Evolutionary conservation across 2,797 vertebrate genomes (phyloP), one percentile per base, ranked within the genome.

Genomic region (Argya squamiceps): DNA sequence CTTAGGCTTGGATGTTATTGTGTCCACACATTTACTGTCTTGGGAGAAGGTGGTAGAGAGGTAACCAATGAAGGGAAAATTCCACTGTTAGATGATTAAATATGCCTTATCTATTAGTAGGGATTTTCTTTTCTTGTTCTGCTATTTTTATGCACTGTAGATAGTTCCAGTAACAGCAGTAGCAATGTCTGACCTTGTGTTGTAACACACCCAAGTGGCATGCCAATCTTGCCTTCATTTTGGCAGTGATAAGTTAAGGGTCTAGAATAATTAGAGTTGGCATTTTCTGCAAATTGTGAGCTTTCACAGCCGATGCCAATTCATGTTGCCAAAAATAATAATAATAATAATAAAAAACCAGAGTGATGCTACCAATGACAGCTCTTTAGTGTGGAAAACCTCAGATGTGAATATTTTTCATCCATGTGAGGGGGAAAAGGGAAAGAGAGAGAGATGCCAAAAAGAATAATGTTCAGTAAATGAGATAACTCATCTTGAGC

Each of bases 211-310:
- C 29, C 67, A 92, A 84, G 46, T 78, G 37, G 39, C 46, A 89
- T 89, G 82, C 77, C 94, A 94, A 50, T 93, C 79, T 88, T 92
- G 60, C 65, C 44, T 86, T 86, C 49, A 34, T 84, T 93, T 86
- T 96, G 91, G 76, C 82, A 86, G 46, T 81, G 41, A 26, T 55
- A 74, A 83, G 63, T 93, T 83, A 77, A 76, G 59, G 20, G 24
- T 83, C 53, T 89, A 29, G n/a, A 60, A 77, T 88, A 93, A 92
- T 88, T 90, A 88, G 52, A 80, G 44, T 41, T 93, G 83, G 44
- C 76, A 80, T 96, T 92, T 88, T 93, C 49, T 85, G 76, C 55
- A 87, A 84, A 88, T 80, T 83, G 52, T 44, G 55, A 89, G 63
- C 41, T 75, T 87, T 92, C 68, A 62, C 15, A 74, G 52, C 63